phyloP scores from a whole-genome alignment of 2,888 invertebrate species.

The Ochropleura leucogaster region DNA sequence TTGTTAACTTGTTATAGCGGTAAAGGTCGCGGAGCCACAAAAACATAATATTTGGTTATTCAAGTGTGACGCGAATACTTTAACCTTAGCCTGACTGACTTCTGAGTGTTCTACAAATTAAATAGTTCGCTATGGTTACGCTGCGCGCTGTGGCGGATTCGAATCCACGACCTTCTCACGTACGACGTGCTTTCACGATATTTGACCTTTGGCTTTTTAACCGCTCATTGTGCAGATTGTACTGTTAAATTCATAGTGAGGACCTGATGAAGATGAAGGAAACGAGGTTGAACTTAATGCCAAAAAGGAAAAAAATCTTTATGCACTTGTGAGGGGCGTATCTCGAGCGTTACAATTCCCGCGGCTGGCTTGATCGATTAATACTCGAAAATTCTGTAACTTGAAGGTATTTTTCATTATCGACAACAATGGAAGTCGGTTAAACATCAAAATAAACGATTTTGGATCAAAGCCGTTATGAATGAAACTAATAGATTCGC shows the following conservation, averaged over 20 bases:
- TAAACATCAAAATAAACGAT: conserved; percentile 47
- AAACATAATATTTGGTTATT: conserved; percentile 15
- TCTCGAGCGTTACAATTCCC: no score
- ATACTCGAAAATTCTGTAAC: neutral
- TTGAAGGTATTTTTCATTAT: conserved; percentile 16
- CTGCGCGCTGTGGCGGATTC: conserved; percentile 2
- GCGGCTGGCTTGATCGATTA: neutral
- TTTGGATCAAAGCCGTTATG: conserved; percentile 34
- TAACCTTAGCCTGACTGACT: conserved; percentile 5
- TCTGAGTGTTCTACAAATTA: conserved; percentile 9
- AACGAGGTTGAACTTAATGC: no score
- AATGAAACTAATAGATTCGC: conserved; percentile 32
- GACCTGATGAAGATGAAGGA: neutral
- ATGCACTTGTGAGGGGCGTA: no score
- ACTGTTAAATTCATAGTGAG: neutral
- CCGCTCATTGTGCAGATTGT: neutral
- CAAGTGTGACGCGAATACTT: conserved; percentile 7
- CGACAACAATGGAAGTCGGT: conserved; percentile 38
- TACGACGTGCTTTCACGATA: conserved; percentile 11
- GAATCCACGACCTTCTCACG: conserved; percentile 17
- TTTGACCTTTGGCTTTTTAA: neutral
- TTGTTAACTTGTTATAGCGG: conserved; percentile 15
- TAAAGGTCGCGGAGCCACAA: conserved; percentile 37
- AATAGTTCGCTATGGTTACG: conserved; percentile 13
- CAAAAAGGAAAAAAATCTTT: no score